phyloP scores from a whole-genome alignment of 2,888 invertebrate species.

The Atherix ibis region DNA sequence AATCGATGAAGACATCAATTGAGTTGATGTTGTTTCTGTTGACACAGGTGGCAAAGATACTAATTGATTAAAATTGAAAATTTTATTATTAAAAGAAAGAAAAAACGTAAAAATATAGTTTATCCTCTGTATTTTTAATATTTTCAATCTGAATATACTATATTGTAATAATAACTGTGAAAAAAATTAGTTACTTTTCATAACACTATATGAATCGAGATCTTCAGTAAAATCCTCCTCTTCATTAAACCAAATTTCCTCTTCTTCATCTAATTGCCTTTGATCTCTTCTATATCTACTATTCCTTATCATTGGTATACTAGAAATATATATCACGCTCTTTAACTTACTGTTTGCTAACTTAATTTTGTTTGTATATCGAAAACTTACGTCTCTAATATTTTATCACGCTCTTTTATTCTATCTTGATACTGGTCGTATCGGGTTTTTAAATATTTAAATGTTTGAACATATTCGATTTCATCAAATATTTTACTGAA shows the following conservation, averaged over 20 bases:
- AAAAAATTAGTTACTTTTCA: slow-evolving; percentile 32
- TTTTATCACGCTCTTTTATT: slow-evolving; percentile 70
- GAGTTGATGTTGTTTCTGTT: slow-evolving; percentile 14
- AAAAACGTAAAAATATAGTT: no score
- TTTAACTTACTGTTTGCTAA: no score
- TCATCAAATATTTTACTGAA: slow-evolving; percentile 88
- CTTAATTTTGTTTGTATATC: no score
- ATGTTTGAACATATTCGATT: slow-evolving; percentile 96
- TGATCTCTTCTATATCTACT: slow-evolving; percentile 77
- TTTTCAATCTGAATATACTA: no score
- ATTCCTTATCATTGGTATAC: slow-evolving; percentile 52
- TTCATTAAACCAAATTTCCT: slow-evolving; percentile 98
- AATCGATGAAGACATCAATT: slow-evolving; percentile 5
- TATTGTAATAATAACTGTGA: no score
- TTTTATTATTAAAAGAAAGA: slow-evolving; percentile 23
- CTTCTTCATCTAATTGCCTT: slow-evolving; percentile 88
- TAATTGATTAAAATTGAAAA: slow-evolving; percentile 21
- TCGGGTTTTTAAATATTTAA: slow-evolving; percentile 73
- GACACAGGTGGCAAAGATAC: slow-evolving; percentile 20
- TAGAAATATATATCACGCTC: slow-evolving; percentile 12
- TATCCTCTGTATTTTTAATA: no score
- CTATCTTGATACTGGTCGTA: slow-evolving; percentile 89
- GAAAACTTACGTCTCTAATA: slow-evolving; percentile 49
- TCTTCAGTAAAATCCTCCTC: slow-evolving; percentile 87
- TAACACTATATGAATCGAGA: slow-evolving; percentile 30